phyloP scores from a whole-genome alignment of 2,888 invertebrate species.

The Scaptomyza reducta region DNA sequence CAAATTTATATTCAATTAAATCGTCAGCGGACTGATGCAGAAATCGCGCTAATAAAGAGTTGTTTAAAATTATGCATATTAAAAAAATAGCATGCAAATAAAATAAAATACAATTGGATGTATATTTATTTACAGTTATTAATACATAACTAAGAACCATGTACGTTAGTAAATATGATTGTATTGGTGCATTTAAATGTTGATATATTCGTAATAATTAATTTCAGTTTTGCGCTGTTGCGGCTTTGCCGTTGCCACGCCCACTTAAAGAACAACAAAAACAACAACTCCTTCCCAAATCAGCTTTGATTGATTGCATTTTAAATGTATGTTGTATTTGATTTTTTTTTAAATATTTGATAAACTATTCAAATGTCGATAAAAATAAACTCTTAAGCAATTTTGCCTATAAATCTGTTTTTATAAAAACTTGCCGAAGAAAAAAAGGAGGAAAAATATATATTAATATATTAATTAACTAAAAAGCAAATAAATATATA shows the following conservation, averaged over 20 bases:
- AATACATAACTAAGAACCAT: not conserved
- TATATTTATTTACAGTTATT: not conserved
- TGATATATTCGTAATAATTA: slow-evolving; percentile 52
- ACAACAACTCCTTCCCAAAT: not conserved
- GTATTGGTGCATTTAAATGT: slow-evolving; percentile 33
- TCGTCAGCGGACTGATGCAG: slow-evolving; percentile 11
- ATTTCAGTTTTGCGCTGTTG: slow-evolving; percentile 57
- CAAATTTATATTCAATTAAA: slow-evolving; percentile 52
- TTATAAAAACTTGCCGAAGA: too few relatives aligned
- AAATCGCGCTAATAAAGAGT: slow-evolving; percentile 40
- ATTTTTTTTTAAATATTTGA: not conserved
- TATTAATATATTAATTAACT: too few relatives aligned
- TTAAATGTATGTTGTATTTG: slow-evolving; percentile 40
- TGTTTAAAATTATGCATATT: slow-evolving; percentile 31
- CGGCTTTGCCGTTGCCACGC: slow-evolving; percentile 26
- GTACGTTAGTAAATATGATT: not conserved
- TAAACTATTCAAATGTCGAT: too few relatives aligned
- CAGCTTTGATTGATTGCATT: slow-evolving; percentile 62
- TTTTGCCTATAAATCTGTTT: too few relatives aligned
- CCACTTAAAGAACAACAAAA: not conserved
- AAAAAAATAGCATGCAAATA: slow-evolving; percentile 15
- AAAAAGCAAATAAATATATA: too few relatives aligned
- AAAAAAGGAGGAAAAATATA: too few relatives aligned
- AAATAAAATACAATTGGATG: slow-evolving; percentile 7
- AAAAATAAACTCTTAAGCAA: too few relatives aligned